phyloP scores from a whole-genome alignment of 2,797 vertebrate genomes.

The Botia kubotai region DNA sequence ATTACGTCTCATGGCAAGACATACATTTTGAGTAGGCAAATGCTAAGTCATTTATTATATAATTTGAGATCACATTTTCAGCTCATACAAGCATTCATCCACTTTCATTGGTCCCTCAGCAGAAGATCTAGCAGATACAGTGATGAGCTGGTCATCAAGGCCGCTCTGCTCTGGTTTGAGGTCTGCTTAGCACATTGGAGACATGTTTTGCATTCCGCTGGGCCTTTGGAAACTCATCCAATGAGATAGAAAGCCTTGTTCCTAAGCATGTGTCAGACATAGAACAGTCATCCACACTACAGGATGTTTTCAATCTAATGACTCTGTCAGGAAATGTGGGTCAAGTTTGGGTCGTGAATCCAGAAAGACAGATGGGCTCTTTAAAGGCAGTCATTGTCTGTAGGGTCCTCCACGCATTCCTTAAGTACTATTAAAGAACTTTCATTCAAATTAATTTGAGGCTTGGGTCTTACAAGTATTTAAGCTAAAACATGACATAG shows the following conservation, averaged over 20 bases:
- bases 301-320: slow-evolving; percentile 81
- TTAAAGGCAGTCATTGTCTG: not conserved
- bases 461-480: not conserved
- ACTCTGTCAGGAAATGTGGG: slow-evolving; percentile 72
- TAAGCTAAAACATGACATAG: not conserved
- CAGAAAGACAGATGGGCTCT: slow-evolving; percentile 60
- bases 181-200: slow-evolving; percentile 77
- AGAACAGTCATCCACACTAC: slow-evolving; percentile 79
- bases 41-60: not conserved
- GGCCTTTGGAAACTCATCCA: slow-evolving; percentile 74
- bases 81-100: not conserved
- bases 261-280: slow-evolving; percentile 75
- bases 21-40: not conserved
- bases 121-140: slow-evolving; percentile 12
- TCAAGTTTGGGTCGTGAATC: slow-evolving; percentile 86
- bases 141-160: slow-evolving; percentile 54
- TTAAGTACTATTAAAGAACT: not conserved
- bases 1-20: not conserved
- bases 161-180: slow-evolving; percentile 69
- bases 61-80: not conserved
- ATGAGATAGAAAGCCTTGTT: slow-evolving; percentile 78
- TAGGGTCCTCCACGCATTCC: not conserved
- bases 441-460: not conserved
- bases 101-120: not conserved
- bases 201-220: slow-evolving; percentile 77